These are phyloP conservation scores for Condylura cristata DNA, from an alignment of 2,113 vertebrate genomes.

Conservation along the genomic window DNA sequence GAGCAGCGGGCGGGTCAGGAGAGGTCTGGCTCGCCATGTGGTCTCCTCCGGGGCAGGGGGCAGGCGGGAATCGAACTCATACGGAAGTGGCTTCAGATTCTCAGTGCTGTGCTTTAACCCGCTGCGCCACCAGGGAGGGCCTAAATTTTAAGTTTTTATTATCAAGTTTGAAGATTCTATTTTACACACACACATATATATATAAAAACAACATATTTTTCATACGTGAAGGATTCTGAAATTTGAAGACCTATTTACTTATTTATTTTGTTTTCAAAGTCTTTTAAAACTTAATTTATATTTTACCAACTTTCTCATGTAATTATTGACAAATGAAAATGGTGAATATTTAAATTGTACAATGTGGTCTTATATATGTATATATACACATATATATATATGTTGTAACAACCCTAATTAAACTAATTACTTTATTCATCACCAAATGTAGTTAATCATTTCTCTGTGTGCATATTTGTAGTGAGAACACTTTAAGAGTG, in stretches of 20 bases:
- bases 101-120: too few relatives aligned
- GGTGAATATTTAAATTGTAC: background rate
- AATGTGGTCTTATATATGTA: background rate
- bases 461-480: background rate
- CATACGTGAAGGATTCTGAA: background rate
- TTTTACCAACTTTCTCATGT: background rate
- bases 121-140: too few relatives aligned
- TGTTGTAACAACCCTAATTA: background rate
- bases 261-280: background rate
- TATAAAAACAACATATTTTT: too few relatives aligned
- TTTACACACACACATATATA: too few relatives aligned
- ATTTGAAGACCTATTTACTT: background rate
- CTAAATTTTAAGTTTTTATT: background rate
- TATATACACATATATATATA: background rate
- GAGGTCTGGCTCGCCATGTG: too few relatives aligned
- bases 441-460: background rate
- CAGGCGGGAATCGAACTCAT: too few relatives aligned
- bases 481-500: background rate
- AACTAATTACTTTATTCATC: background rate
- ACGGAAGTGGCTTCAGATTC: too few relatives aligned
- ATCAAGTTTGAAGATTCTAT: background rate
- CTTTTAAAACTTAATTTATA: background rate
- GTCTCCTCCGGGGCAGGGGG: too few relatives aligned
- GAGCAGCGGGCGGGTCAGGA: too few relatives aligned
- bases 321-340: background rate